Percentiles rank a stretch among this genome's conserved stretches.
Conservation (phyloP, 1,140 invertebrate species). For the Scaptomyza graminum region DNA sequence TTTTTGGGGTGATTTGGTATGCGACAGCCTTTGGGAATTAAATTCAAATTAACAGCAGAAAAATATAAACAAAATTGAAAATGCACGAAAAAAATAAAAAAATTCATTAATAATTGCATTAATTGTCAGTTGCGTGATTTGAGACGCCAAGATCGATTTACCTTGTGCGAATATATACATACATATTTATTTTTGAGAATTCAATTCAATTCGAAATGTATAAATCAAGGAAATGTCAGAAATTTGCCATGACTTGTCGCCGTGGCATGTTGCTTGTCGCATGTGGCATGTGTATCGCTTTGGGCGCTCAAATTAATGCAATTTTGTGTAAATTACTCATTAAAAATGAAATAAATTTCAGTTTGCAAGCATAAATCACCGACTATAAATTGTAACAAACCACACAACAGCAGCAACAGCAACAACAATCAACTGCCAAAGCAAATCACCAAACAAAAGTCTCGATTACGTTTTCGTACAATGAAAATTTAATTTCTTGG, state of each 20-base stretch:
- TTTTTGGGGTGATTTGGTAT: slow-evolving; percentile 1
- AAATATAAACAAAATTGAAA: slow-evolving; percentile 5
- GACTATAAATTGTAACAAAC: slow-evolving; percentile 68
- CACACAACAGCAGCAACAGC: slow-evolving; percentile 16
- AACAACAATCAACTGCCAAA: slow-evolving; percentile 41
- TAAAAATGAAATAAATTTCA: slow-evolving; percentile 79
- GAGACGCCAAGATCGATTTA: slow-evolving; percentile 21
- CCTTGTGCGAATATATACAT: slow-evolving; percentile 4
- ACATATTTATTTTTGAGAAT: slow-evolving; percentile 39
- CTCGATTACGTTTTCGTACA: slow-evolving; percentile 64
- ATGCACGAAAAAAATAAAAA: neutral
- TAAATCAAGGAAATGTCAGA: slow-evolving; percentile 80
- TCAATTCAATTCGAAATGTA: slow-evolving; percentile 49
- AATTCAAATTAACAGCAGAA: slow-evolving; percentile 34
- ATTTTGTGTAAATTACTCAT: slow-evolving; percentile 83
- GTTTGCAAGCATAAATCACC: slow-evolving; percentile 73
- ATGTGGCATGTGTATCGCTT: slow-evolving; percentile 45
- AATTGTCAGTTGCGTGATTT: slow-evolving; percentile 30
- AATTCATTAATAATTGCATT: slow-evolving; percentile 32
- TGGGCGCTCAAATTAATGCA: slow-evolving; percentile 77
- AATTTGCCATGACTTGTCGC: slow-evolving; percentile 79
- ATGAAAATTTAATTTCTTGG: slow-evolving; percentile 69
- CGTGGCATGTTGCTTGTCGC: slow-evolving; percentile 24
- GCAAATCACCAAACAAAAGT: slow-evolving; percentile 72
- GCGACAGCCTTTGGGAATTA: slow-evolving; percentile 32